These are phyloP conservation scores for Virgularia gustaviana DNA, from an alignment of 92 coral and sea anemone genomes.

Conservation along the genomic window DNA sequence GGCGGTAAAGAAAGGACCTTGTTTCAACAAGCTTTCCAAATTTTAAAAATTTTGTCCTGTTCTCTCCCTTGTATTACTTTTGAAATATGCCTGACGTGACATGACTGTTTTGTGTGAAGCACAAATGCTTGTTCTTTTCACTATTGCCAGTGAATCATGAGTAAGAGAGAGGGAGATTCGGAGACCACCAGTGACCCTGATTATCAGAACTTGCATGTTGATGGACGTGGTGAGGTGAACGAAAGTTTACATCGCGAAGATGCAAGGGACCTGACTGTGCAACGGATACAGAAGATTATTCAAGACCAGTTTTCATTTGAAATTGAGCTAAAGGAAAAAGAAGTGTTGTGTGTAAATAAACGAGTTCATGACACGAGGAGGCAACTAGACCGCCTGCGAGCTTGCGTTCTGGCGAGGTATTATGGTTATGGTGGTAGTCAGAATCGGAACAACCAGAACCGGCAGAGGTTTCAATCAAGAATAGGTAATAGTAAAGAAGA, in stretches of 20 bases:
- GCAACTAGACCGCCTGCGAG: constrained; percentile 79
- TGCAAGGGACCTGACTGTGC: constrained; percentile 79
- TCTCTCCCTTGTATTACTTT: too few relatives aligned
- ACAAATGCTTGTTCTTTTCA: not conserved
- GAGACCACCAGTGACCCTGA: constrained; percentile 65
- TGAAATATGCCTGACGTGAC: not conserved
- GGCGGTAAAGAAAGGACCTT: too few relatives aligned
- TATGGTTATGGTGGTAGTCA: constrained; percentile 66
- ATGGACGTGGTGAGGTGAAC: constrained; percentile 46
- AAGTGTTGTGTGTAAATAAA: constrained; percentile 69
- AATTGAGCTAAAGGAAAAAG: constrained; percentile 76
- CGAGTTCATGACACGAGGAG: constrained; percentile 65
- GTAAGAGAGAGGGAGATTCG: not conserved
- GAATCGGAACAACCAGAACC: not conserved
- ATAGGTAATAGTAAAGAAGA: constrained; percentile 38
- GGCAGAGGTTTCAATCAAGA: not conserved
- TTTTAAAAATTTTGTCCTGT: not conserved
- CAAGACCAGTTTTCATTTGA: constrained; percentile 90
- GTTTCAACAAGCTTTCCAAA: too few relatives aligned
- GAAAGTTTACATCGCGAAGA: constrained; percentile 72
- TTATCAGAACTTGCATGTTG: constrained; percentile 55
- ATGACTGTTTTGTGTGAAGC: not conserved
- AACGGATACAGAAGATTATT: constrained; percentile 68
- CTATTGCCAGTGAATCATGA: constrained; percentile 1
- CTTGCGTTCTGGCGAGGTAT: constrained; percentile 87